Evolutionary conservation across 2,113 vertebrate genomes (phyloP).

Genomic region (Protobothrops flavoviridis): DNA sequence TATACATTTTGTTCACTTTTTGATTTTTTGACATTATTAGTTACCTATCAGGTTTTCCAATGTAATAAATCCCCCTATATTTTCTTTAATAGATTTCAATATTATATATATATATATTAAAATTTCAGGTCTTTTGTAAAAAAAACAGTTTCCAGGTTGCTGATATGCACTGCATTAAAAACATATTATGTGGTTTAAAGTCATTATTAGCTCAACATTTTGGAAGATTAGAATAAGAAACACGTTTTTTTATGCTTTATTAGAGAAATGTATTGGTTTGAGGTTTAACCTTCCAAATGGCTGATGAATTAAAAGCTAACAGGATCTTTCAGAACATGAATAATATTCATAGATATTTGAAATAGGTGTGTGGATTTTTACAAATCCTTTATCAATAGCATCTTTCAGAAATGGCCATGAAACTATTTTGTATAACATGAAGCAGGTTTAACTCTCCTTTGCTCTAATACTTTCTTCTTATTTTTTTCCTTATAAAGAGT

Average conservation of each 20-base stretch:
- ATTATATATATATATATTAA: slow-evolving; percentile 82
- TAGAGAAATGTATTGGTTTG: background rate
- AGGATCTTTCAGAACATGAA: accelerated
- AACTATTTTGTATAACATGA: background rate
- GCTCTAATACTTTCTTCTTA: background rate
- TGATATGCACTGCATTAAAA: slow-evolving; percentile 67
- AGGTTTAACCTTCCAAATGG: background rate
- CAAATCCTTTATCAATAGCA: background rate
- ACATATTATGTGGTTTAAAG: slow-evolving; percentile 51
- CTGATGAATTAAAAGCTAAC: background rate
- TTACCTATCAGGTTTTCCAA: slow-evolving; percentile 57
- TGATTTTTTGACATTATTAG: slow-evolving; percentile 65
- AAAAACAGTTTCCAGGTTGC: slow-evolving; percentile 56
- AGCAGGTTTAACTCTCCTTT: background rate
- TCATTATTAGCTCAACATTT: slow-evolving; percentile 52
- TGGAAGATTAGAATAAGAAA: background rate
- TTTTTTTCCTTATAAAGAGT: background rate
- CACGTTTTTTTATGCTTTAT: slow-evolving; percentile 37
- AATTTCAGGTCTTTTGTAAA: slow-evolving; percentile 55
- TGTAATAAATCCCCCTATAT: slow-evolving; percentile 71
- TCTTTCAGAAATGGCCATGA: background rate
- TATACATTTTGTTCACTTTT: slow-evolving; percentile 71
- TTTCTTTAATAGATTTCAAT: slow-evolving; percentile 72
- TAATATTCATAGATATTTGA: background rate
- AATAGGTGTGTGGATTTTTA: background rate